Conservation (phyloP, 2,888 invertebrate genomes). For the Noctua pronuba region DNA sequence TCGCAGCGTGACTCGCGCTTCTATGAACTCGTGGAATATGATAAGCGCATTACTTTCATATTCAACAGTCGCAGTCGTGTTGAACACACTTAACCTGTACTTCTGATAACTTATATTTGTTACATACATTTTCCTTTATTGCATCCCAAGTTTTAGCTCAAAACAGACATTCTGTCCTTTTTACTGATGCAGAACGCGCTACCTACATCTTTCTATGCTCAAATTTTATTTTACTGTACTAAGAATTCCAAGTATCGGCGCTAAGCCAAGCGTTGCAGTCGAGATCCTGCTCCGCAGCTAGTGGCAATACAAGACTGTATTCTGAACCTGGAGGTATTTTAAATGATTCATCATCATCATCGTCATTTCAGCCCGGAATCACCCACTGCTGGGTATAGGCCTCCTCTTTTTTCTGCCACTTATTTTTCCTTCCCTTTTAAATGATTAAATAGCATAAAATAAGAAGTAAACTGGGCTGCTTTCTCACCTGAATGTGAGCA, state of each 20-base stretch:
- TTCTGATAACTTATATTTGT: constrained; percentile 14
- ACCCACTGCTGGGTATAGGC: too few species aligned
- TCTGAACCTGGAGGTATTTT: not conserved
- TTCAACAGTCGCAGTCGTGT: constrained; percentile 50
- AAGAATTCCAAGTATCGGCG: not conserved
- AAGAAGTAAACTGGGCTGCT: too few species aligned
- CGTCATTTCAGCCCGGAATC: too few species aligned
- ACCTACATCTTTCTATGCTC: too few species aligned
- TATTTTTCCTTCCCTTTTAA: too few species aligned
- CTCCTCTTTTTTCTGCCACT: too few species aligned
- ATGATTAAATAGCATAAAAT: too few species aligned
- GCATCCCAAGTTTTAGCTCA: not conserved
- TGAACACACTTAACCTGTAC: constrained; percentile 17
- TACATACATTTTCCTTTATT: constrained; percentile 7
- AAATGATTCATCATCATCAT: too few species aligned
- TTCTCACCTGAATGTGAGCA: too few species aligned
- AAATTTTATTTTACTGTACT: not conserved
- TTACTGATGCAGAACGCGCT: too few species aligned
- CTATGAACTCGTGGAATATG: constrained; percentile 37
- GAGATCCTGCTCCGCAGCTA: not conserved
- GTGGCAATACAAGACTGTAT: not conserved
- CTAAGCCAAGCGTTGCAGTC: not conserved
- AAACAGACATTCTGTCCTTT: not conserved
- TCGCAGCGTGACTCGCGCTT: constrained; percentile 30
- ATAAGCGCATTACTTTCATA: constrained; percentile 56